phyloP scores from a whole-genome alignment of 2,113 vertebrate genomes.

The Rhea americana region DNA sequence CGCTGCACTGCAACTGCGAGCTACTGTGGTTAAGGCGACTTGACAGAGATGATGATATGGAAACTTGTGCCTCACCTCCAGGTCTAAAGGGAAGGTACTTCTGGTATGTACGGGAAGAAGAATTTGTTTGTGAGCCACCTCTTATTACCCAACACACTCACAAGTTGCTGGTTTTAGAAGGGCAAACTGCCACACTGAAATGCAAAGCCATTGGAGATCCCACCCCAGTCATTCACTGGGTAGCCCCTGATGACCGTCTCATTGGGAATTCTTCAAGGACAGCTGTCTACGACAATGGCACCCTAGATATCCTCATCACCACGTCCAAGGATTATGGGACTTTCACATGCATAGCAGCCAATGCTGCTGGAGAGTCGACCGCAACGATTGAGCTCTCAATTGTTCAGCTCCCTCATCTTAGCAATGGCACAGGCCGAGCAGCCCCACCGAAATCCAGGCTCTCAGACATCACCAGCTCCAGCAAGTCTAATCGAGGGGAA shows the following conservation, averaged over 20 bases:
- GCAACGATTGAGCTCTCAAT: conserved; percentile 92
- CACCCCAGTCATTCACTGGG: conserved; percentile 93
- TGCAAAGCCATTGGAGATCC: conserved; percentile 97
- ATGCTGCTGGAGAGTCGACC: conserved; percentile 93
- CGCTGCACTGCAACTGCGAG: conserved; percentile 95
- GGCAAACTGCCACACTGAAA: conserved; percentile 91
- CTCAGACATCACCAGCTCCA: conserved; percentile 95
- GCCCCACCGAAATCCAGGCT: conserved; percentile 90
- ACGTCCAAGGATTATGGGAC: conserved; percentile 94
- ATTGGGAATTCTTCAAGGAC: conserved; percentile 92
- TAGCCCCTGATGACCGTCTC: conserved; percentile 90
- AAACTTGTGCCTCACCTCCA: conserved; percentile 94
- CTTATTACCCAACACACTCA: conserved; percentile 96
- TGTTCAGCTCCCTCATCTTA: conserved; percentile 93
- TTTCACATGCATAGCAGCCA: conserved; percentile 97
- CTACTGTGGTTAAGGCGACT: conserved; percentile 92
- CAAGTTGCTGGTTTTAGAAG: conserved; percentile 93
- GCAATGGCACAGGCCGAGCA: conserved; percentile 86
- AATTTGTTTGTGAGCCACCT: conserved; percentile 94
- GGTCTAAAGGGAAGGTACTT: conserved; percentile 94
- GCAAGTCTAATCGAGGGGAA: conserved; percentile 88
- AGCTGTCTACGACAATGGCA: conserved; percentile 91
- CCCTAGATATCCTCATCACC: conserved; percentile 92
- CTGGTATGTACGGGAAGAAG: conserved; percentile 93
- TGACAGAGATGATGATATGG: conserved; percentile 92